Conservation (phyloP, 2,113 vertebrate species). For the Pelecanus crispus region DNA sequence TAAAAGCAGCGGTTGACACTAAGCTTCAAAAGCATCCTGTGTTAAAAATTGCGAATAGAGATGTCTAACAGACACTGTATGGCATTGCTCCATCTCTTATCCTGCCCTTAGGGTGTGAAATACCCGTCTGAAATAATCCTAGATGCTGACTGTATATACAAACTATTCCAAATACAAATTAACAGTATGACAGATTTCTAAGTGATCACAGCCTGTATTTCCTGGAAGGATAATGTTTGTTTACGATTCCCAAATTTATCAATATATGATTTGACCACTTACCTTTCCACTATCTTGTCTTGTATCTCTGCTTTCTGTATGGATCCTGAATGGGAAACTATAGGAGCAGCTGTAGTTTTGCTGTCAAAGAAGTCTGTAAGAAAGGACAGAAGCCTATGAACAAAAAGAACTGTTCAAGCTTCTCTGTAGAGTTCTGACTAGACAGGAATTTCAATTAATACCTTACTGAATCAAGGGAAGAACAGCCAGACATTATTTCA, state of each 20-base stretch:
- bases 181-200: neutral
- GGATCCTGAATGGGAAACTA: constrained; percentile 87
- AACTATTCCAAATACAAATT: neutral
- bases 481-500: neutral
- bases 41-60: neutral
- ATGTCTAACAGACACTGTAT: neutral
- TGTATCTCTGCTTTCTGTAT: constrained; percentile 85
- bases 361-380: constrained; percentile 81
- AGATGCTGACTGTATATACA: neutral
- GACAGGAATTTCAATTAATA: neutral
- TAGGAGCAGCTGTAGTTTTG: constrained; percentile 68
- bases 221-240: neutral
- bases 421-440: neutral
- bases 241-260: neutral
- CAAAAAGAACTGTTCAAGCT: neutral
- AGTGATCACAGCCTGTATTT: neutral
- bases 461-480: neutral
- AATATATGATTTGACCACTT: neutral
- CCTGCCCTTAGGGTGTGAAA: neutral
- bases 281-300: constrained; percentile 79
- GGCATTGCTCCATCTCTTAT: neutral
- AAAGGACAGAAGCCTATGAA: neutral
- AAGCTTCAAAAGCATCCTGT: neutral
- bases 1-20: neutral
- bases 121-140: neutral